phyloP scores from a whole-genome alignment of 2,797 vertebrate species.

The Atherinosoma microstoma region DNA sequence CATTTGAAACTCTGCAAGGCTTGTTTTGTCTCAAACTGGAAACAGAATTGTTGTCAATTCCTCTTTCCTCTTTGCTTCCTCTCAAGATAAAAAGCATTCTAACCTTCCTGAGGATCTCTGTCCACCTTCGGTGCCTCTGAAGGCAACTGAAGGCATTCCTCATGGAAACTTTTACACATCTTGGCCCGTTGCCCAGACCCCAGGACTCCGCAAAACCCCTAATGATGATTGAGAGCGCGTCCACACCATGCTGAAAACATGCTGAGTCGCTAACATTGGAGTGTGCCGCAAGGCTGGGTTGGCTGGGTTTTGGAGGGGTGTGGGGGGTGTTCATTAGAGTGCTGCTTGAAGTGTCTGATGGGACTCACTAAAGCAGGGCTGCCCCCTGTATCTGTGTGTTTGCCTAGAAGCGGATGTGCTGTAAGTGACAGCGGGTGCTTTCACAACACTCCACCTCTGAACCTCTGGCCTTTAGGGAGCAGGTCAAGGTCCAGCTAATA shows the following conservation, averaged over 20 bases:
- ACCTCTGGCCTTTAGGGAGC: constrained; percentile 67
- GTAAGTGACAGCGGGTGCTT: constrained; percentile 59
- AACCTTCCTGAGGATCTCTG: constrained; percentile 76
- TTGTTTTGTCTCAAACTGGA: constrained; percentile 67
- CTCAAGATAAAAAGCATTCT: constrained; percentile 65
- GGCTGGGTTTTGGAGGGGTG: constrained; percentile 30
- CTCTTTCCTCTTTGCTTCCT: constrained; percentile 62
- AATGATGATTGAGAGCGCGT: constrained; percentile 90
- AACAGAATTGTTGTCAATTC: constrained; percentile 62
- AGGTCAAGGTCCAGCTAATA: constrained; percentile 73
- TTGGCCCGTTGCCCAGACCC: constrained; percentile 87
- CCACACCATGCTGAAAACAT: constrained; percentile 86
- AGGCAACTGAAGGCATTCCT: constrained; percentile 89
- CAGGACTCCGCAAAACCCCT: constrained; percentile 86
- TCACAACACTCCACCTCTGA: constrained; percentile 73
- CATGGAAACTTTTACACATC: constrained; percentile 94
- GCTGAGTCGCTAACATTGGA: constrained; percentile 86
- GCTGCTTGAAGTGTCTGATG: constrained; percentile 73
- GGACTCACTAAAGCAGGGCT: constrained; percentile 61
- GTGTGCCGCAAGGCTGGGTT: constrained; percentile 77
- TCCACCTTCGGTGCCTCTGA: constrained; percentile 59
- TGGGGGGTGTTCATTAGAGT: constrained; percentile 65
- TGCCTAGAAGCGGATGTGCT: constrained; percentile 29
- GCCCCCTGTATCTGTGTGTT: constrained; percentile 45
- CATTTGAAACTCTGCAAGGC: constrained; percentile 46